Percentiles rank a stretch among this genome's conserved stretches.
These are phyloP conservation scores for Nerophis ophidion DNA, from an alignment of 2,113 vertebrate genomes.

Conservation along the genomic window DNA sequence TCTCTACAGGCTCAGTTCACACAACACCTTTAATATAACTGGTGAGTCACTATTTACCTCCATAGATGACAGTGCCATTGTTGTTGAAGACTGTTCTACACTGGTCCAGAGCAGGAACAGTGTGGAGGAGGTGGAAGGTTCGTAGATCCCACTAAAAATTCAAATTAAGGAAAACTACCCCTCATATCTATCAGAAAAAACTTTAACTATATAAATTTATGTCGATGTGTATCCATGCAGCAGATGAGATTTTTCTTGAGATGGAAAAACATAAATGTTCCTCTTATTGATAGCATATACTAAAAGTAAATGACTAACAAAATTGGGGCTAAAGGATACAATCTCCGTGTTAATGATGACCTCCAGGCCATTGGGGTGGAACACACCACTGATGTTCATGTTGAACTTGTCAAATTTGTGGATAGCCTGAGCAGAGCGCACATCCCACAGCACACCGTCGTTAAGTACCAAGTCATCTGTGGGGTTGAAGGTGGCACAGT, in stretches of 20 bases:
- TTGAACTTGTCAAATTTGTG: slow-evolving; percentile 99
- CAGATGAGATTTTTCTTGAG: slow-evolving; percentile 11
- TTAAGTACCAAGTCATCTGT: slow-evolving; percentile 98
- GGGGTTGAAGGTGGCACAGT: slow-evolving; percentile 97
- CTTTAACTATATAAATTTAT: background rate
- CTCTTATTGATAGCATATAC: background rate
- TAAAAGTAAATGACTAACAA: background rate
- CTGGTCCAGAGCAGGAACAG: slow-evolving; percentile 95
- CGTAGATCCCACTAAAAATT: slow-evolving; percentile 88
- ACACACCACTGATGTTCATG: slow-evolving; percentile 99
- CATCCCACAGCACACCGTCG: slow-evolving; percentile 96
- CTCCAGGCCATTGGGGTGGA: slow-evolving; percentile 93
- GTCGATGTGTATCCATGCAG: slow-evolving; percentile 4
- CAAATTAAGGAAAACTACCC: slow-evolving; percentile 68
- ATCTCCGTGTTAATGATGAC: slow-evolving; percentile 98
- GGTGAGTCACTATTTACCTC: slow-evolving; percentile 74
- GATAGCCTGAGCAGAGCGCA: slow-evolving; percentile 93
- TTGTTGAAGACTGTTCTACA: slow-evolving; percentile 99
- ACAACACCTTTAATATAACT: slow-evolving; percentile 37
- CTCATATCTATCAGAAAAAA: background rate
- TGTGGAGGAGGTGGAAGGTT: slow-evolving; percentile 96
- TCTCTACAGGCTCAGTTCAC: slow-evolving; percentile 32
- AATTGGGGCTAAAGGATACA: slow-evolving; percentile 79
- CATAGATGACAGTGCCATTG: slow-evolving; percentile 96
- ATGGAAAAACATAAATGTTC: slow-evolving; percentile 5